Percentiles rank a stretch among this genome's conserved stretches.
Conservation (phyloP, 2,113 vertebrate species). For the Psittacara wagleri region DNA sequence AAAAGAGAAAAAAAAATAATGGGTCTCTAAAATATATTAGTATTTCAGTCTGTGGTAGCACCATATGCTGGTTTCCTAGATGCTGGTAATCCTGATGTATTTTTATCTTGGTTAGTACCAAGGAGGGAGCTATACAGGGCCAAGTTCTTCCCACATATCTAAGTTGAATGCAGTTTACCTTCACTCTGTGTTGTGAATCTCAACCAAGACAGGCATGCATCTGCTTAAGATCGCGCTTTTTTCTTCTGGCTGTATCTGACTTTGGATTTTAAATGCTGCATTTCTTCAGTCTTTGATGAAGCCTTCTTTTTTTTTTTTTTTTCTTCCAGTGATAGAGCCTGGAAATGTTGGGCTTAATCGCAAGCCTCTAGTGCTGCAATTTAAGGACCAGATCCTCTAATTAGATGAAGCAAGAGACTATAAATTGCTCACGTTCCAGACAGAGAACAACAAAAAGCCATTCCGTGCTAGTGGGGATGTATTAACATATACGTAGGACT, state of each 20-base stretch:
- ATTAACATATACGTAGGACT: conserved; percentile 35
- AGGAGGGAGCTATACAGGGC: conserved; percentile 41
- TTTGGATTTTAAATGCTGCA: background rate
- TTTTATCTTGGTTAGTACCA: conserved; percentile 65
- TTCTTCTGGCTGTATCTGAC: background rate
- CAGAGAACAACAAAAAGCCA: conserved; percentile 52
- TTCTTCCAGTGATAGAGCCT: background rate
- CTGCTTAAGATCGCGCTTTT: background rate
- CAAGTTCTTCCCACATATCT: conserved; percentile 57
- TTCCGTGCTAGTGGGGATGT: conserved; percentile 3
- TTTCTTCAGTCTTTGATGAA: background rate
- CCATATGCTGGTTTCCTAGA: conserved; percentile 59
- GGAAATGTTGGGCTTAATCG: background rate
- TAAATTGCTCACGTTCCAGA: conserved; percentile 34
- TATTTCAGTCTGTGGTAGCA: conserved; percentile 21
- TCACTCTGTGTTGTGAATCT: background rate
- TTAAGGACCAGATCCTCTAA: conserved; percentile 10
- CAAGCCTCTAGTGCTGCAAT: background rate
- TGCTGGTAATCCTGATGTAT: conserved; percentile 54
- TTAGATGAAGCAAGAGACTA: conserved; percentile 37
- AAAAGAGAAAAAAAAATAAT: conserved; percentile 26
- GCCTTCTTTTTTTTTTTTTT: background rate
- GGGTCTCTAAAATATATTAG: conserved; percentile 34
- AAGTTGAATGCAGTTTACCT: conserved; percentile 50
- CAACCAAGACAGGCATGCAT: conserved; percentile 17